A percentile compares a stretch with the other conserved stretches of the same genome.
phyloP scores from a whole-genome alignment of 2,113 vertebrate genomes.

The Fregetta grallaria region DNA sequence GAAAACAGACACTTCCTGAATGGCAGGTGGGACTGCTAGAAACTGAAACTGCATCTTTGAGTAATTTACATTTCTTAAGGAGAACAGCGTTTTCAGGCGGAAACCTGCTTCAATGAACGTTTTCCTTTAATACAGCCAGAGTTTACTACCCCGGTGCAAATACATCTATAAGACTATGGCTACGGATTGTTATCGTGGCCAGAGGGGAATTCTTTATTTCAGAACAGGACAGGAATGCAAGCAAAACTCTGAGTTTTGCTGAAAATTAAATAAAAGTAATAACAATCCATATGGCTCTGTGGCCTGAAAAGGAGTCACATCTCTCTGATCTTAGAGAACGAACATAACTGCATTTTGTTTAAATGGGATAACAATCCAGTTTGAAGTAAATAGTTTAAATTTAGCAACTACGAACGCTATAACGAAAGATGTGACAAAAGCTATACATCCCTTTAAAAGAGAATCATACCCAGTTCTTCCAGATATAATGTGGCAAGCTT shows the following conservation, averaged over 20 bases:
- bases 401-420: not conserved
- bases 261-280: not conserved
- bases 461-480: not conserved
- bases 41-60: not conserved
- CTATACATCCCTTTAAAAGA: not conserved
- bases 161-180: not conserved
- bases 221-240: not conserved
- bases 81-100: not conserved
- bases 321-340: not conserved
- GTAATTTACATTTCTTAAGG: not conserved
- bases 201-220: not conserved
- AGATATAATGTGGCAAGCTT: not conserved
- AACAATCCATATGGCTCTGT: not conserved
- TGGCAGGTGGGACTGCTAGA: constrained; percentile 12
- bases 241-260: not conserved
- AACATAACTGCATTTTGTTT: not conserved
- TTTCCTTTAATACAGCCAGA: not conserved
- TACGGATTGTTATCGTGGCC: not conserved
- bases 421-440: not conserved
- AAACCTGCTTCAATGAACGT: not conserved
- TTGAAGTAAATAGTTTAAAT: not conserved
- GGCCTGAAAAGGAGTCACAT: not conserved
- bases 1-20: constrained; percentile 49
- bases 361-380: not conserved
- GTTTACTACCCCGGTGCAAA: not conserved